Evolutionary conservation across 2,113 vertebrate species (phyloP).

Genomic region (Nothoprocta perdicaria): DNA sequence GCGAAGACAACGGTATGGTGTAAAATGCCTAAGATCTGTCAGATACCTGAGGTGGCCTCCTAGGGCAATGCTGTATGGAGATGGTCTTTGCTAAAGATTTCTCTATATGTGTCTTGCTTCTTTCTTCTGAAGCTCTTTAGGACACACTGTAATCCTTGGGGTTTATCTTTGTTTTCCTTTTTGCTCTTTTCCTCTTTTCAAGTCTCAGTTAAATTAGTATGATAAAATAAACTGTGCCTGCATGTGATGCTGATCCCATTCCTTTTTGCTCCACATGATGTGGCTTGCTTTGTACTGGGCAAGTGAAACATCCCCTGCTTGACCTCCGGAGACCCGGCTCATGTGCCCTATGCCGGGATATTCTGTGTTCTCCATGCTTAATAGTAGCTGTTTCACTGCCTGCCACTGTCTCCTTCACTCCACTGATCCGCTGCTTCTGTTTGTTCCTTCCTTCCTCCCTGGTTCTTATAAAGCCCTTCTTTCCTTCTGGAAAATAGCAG

Average conservation of each 20-base stretch:
- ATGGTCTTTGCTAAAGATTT: not conserved
- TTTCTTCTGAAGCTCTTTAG: not conserved
- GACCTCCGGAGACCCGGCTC: not conserved
- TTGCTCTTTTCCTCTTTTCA: not conserved
- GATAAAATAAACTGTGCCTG: not conserved
- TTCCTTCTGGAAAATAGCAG: not conserved
- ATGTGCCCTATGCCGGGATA: not conserved
- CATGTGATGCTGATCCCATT: not conserved
- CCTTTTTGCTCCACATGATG: not conserved
- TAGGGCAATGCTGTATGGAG: not conserved
- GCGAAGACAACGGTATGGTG: not conserved
- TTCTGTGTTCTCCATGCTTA: not conserved
- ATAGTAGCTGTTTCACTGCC: not conserved
- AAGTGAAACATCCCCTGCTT: not conserved
- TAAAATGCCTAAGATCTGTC: not conserved
- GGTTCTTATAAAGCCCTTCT: not conserved
- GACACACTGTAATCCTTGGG: not conserved
- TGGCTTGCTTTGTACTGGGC: not conserved
- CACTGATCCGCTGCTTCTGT: not conserved
- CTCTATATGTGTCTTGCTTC: not conserved
- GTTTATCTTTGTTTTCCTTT: not conserved
- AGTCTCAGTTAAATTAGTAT: not conserved
- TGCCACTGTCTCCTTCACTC: not conserved
- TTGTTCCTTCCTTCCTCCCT: conserved; percentile 8
- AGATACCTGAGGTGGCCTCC: not conserved